A percentile compares a stretch with the other conserved stretches of the same genome.
Conservation (phyloP, 2,797 vertebrate species). For the Crossoptilon crossoptilon region DNA sequence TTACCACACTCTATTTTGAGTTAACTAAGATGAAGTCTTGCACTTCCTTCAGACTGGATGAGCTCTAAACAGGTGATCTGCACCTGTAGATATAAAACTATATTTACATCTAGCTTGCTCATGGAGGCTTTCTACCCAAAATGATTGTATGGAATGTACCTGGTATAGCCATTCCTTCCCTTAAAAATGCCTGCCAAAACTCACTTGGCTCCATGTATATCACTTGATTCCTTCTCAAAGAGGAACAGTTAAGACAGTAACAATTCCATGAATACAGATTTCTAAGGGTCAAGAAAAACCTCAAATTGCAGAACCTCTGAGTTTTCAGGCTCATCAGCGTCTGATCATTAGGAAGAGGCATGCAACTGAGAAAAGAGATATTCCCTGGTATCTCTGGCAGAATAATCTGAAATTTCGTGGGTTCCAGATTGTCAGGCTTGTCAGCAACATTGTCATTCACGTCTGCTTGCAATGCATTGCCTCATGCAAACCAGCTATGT, state of each 20-base stretch:
- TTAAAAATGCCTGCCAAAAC: accelerated
- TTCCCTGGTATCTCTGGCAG: not conserved
- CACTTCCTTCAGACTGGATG: not conserved
- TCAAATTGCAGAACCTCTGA: not conserved
- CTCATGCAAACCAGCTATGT: not conserved
- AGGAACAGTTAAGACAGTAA: not conserved
- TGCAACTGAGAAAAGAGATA: accelerated
- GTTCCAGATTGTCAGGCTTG: not conserved
- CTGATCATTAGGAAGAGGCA: not conserved
- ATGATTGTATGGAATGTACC: not conserved
- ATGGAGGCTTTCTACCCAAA: not conserved
- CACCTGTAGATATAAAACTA: not conserved
- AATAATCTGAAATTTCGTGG: not conserved
- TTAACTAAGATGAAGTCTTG: not conserved
- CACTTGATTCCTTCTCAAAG: not conserved
- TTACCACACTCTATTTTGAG: not conserved
- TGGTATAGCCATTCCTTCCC: not conserved
- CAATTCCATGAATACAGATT: not conserved
- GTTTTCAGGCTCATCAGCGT: not conserved
- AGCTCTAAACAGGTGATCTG: not conserved
- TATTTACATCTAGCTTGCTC: not conserved
- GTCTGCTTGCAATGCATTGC: not conserved
- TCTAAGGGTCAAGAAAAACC: not conserved
- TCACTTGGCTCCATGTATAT: not conserved
- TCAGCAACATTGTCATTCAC: not conserved